A percentile compares a stretch with the other conserved stretches of the same genome.
Conservation (phyloP, 1,140 invertebrate genomes). For the Drosophila pruinosa region DNA sequence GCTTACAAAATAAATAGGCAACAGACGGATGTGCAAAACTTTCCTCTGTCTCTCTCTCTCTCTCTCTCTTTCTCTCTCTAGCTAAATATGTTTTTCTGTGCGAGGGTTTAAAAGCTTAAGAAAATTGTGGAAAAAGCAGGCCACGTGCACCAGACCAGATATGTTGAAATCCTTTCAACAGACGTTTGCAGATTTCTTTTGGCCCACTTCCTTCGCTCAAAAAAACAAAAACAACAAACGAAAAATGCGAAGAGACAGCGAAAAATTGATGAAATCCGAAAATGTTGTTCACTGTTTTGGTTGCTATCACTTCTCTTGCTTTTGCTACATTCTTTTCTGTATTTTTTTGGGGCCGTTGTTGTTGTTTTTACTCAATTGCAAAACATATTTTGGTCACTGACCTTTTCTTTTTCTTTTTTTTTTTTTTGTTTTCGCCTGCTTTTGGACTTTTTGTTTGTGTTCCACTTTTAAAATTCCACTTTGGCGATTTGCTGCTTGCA, state of each 20-base stretch:
- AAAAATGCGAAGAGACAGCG: conserved; percentile 10
- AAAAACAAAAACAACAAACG: background rate
- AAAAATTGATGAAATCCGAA: conserved; percentile 36
- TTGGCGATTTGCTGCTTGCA: conserved; percentile 15
- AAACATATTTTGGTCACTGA: conserved; percentile 53
- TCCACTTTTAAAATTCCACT: conserved; percentile 36
- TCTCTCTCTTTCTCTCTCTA: background rate
- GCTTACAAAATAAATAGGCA: conserved; percentile 50
- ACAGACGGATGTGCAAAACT: conserved; percentile 44
- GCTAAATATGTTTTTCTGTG: background rate
- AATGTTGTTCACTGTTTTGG: conserved; percentile 23
- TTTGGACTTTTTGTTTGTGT: conserved; percentile 42
- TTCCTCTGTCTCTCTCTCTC: background rate
- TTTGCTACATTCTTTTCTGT: conserved; percentile 45
- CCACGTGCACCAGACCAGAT: background rate
- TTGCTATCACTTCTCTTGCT: conserved; percentile 36
- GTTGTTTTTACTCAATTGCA: conserved; percentile 46
- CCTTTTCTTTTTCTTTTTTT: conserved; percentile 41
- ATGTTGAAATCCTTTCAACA: conserved; percentile 36
- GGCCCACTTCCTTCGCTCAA: conserved; percentile 35
- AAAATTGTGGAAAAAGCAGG: background rate
- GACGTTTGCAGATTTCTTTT: conserved; percentile 23
- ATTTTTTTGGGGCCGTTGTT: conserved; percentile 2
- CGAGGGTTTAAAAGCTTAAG: conserved; percentile 10
- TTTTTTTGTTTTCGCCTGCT: conserved; percentile 33